These are phyloP conservation scores for Rhynchotus rufescens DNA, from an alignment of 2,797 vertebrate species.

Conservation along the genomic window DNA sequence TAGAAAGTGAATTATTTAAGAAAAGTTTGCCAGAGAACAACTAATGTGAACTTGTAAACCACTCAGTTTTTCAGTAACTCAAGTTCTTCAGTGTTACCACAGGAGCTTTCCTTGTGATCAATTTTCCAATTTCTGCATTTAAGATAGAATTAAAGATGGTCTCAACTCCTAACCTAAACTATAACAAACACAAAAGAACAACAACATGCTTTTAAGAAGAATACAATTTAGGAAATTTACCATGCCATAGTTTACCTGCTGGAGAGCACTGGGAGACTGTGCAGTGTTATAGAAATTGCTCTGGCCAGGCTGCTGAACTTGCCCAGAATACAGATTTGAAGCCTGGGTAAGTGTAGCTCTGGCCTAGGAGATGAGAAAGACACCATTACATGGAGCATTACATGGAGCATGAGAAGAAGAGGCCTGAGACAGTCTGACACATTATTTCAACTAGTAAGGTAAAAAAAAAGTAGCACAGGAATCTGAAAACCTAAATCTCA, in stretches of 20 bases:
- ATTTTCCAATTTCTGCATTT: background rate
- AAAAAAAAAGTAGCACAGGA: background rate
- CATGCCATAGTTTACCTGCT: conserved; percentile 91
- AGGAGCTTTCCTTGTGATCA: background rate
- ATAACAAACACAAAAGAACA: background rate
- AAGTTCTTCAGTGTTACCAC: background rate
- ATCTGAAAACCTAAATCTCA: background rate
- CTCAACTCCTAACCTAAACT: background rate
- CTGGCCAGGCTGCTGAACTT: conserved; percentile 95
- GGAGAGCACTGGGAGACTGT: conserved; percentile 94
- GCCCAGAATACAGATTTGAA: conserved; percentile 96
- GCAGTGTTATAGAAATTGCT: conserved; percentile 97
- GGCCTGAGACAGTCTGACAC: background rate
- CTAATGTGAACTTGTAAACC: background rate
- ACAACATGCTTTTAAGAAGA: conserved; percentile 36
- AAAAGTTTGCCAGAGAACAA: background rate
- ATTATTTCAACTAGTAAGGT: background rate
- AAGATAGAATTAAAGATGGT: background rate
- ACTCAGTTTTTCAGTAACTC: background rate
- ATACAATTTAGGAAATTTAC: conserved; percentile 81
- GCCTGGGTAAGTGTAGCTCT: conserved; percentile 96
- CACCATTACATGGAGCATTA: background rate
- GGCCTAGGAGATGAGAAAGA: conserved; percentile 80
- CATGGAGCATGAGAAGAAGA: background rate
- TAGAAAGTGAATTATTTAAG: background rate